phyloP scores from a whole-genome alignment of 2,888 invertebrate species.

The Tetropium fuscum region DNA sequence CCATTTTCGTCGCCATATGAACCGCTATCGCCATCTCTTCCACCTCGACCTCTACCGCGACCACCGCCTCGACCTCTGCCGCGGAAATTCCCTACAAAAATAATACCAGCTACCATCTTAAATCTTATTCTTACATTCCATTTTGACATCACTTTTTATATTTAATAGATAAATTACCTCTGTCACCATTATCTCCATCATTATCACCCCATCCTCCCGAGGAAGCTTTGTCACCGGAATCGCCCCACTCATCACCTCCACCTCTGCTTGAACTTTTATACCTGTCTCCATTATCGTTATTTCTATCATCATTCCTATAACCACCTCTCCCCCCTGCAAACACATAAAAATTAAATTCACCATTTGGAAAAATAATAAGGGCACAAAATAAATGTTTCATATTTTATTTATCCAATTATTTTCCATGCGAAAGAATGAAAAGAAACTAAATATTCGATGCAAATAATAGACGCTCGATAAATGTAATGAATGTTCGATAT shows the following conservation, averaged over 20 bases:
- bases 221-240: slow-evolving; percentile 11
- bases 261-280: slow-evolving; percentile 42
- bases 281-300: slow-evolving; percentile 28
- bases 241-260: slow-evolving; percentile 38
- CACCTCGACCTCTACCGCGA: slow-evolving; percentile 23
- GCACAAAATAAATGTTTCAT: too few species aligned
- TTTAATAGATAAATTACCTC: slow-evolving; percentile 30
- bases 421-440: too few species aligned
- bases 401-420: too few species aligned
- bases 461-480: too few species aligned
- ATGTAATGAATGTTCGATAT: too few species aligned
- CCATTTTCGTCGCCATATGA: slow-evolving; percentile 48
- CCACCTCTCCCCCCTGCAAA: slow-evolving; percentile 30
- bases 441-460: too few species aligned
- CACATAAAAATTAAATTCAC: neutral
- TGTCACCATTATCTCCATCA: slow-evolving; percentile 33
- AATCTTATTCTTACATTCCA: too few species aligned
- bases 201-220: slow-evolving; percentile 37
- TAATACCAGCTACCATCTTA: too few species aligned
- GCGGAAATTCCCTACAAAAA: too few species aligned
- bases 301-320: slow-evolving; percentile 31
- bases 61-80: slow-evolving; percentile 46
- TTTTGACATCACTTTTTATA: too few species aligned
- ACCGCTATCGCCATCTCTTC: slow-evolving; percentile 27
- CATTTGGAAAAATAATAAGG: slow-evolving; percentile 3